phyloP scores from a whole-genome alignment of 2,113 vertebrate genomes.

The Gymnarchus niloticus region DNA sequence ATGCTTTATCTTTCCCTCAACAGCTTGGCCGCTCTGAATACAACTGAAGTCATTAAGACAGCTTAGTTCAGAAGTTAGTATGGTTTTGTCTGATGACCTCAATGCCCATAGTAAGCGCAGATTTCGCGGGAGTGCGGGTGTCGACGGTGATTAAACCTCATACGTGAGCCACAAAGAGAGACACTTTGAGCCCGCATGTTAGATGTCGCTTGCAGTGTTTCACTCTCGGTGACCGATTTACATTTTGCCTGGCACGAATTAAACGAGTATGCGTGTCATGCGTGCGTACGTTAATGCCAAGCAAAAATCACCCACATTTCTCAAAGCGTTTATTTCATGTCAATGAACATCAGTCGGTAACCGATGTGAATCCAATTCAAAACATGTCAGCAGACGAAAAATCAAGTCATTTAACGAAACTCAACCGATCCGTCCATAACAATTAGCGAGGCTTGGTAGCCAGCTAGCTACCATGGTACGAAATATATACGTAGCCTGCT shows the following conservation, averaged over 20 bases:
- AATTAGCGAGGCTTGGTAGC: not conserved
- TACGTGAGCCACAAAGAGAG: not conserved
- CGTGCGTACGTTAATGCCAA: not conserved
- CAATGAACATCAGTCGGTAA: not conserved
- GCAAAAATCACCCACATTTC: not conserved
- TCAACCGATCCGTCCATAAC: not conserved
- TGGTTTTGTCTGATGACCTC: not conserved
- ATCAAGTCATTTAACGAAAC: not conserved
- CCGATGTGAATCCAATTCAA: not conserved
- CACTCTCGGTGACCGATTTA: not conserved
- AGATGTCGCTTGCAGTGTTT: not conserved
- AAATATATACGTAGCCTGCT: not conserved
- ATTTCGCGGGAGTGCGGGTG: not conserved
- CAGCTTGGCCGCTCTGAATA: not conserved
- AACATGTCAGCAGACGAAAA: not conserved
- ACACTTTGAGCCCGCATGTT: constrained; percentile 1
- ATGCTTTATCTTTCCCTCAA: not conserved
- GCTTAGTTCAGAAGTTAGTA: not conserved
- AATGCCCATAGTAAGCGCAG: not conserved
- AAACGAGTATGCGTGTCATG: not conserved
- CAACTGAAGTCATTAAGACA: not conserved
- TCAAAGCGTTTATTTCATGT: not conserved
- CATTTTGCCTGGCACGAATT: not conserved
- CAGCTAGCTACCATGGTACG: not conserved
- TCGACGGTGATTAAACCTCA: constrained; percentile 5